These are phyloP conservation scores for Falcunculus frontatus DNA, from an alignment of 2,113 vertebrate species.

Conservation along the genomic window DNA sequence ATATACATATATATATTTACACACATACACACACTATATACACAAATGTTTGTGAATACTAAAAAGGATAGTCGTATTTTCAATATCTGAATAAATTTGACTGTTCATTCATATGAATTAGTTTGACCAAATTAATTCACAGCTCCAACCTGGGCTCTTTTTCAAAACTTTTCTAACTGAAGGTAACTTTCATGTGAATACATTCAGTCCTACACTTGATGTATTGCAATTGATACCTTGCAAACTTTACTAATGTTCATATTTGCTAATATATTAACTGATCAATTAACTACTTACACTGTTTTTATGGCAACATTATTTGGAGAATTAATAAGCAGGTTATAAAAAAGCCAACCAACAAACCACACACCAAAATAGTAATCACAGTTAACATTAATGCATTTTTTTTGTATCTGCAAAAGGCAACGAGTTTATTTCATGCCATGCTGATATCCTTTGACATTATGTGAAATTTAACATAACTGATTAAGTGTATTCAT, in stretches of 20 bases:
- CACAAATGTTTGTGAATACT: slow-evolving; percentile 71
- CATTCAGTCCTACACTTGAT: slow-evolving; percentile 47
- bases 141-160: slow-evolving; percentile 67
- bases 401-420: slow-evolving; percentile 65
- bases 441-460: slow-evolving; percentile 67
- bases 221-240: slow-evolving; percentile 64
- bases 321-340: slow-evolving; percentile 42
- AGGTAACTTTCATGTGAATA: slow-evolving; percentile 56
- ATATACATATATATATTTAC: slow-evolving; percentile 66
- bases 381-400: slow-evolving; percentile 27
- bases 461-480: slow-evolving; percentile 68
- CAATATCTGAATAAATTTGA: slow-evolving; percentile 68
- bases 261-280: slow-evolving; percentile 68
- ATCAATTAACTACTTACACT: slow-evolving; percentile 49
- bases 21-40: slow-evolving; percentile 55
- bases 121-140: slow-evolving; percentile 70
- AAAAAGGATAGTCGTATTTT: slow-evolving; percentile 74
- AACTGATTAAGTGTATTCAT: slow-evolving; percentile 69
- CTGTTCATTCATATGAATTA: slow-evolving; percentile 61
- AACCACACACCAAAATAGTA: not conserved
- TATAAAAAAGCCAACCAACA: not conserved
- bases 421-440: slow-evolving; percentile 66
- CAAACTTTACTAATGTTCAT: slow-evolving; percentile 70
- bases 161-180: slow-evolving; percentile 74
- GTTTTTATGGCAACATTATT: slow-evolving; percentile 65